Evolutionary conservation across 23 tunicate species (phyloP), one percentile per base, ranked within the genome.

Genomic region (Ciona savignyi): DNA sequence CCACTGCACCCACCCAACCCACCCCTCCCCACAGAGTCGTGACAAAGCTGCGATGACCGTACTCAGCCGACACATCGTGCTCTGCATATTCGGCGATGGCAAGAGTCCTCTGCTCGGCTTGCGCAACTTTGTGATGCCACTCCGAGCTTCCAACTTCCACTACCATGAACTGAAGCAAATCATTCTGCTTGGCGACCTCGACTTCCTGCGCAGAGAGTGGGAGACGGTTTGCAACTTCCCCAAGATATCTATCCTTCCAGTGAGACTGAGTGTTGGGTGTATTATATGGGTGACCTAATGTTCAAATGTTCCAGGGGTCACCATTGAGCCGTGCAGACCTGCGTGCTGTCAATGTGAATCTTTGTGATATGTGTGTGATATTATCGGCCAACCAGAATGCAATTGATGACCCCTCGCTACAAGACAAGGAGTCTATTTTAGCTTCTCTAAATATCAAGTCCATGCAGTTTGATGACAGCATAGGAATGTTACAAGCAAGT

Each of bases 351-450:
- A 87, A 87, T 63, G 99, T 94, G 31, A 94, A 94, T 60, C 49
- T 87, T 26, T 83, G 97, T 60, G 99, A 94, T 72, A 94, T 94
- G 99, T 94, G 99, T 66, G 99, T 94, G 42, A 94, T 94, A 19
- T 75, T 94, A 24, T 94, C 95, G 9, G 84, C 99, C 75, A 87
- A 94, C 67, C 95, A 87, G 32, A 94, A 87, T 70, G 85, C 80
- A 30, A 87, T 94, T 30, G 99, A 94, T 70, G 99, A 94, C 51
- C 99, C 99, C 26, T 82, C 90, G 23, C 65, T 94, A 35, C 99
- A 94, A 48, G 99, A 94, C 60, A 87, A 87, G 60, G 99, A 94
- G 79, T 94, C 99, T 24, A 94, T 94, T 19, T 65, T 94, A 20
- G 94, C 99, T 4, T 94, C 99, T 2, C 86, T 94, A 35, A 94